Evolutionary conservation across 2,888 invertebrate genomes (phyloP), one percentile per base, ranked within the genome.

Genomic region (Baronia brevicornis): DNA sequence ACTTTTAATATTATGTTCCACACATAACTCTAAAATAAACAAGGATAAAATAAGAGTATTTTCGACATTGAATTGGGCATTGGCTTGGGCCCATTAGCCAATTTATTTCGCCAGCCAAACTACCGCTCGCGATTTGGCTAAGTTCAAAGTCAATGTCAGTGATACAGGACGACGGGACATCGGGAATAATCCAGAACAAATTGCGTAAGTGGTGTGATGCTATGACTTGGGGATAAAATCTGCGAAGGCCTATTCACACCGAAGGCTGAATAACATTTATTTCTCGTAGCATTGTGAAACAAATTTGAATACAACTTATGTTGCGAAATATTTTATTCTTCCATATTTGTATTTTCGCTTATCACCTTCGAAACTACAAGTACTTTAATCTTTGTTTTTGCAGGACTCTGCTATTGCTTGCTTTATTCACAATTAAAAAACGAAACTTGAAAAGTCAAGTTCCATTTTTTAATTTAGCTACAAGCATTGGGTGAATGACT

Each of bases 81-180:
- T 13, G 31, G 9, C 19, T 15, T 6, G 30, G 2, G 14, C 6
- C 24, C 23, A 8, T 59, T 55, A 51, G 44, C 43, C 57, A 59
- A 57, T 57, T 56, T 48, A 47, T 48, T 53, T 46, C 7, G 31
- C 19, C 25, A 25, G 35, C 38, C 36, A 42, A 51, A 38, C 43
- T 40, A 36, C 21, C 43, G 17, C 57, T 44, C 48, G 46, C 38
- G 36, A 36, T 44, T 36, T 47, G 43, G 38, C 28, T 35, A 46
- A 58, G 65, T 64, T 66, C 65, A 66, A 66, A 66, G 65, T 66
- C 65, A 66, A 66, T 66, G 64, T 56, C 65, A 48, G 34, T 50
- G 33, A 38, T 39, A 12, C 32, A 25, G 43, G 41, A 36, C 36
- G 32, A n/a, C 13, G 12, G 5, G 15, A 17, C 19, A 3, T 15